phyloP scores from a whole-genome alignment of 2,888 invertebrate genomes.

The Philereme vetulata region DNA sequence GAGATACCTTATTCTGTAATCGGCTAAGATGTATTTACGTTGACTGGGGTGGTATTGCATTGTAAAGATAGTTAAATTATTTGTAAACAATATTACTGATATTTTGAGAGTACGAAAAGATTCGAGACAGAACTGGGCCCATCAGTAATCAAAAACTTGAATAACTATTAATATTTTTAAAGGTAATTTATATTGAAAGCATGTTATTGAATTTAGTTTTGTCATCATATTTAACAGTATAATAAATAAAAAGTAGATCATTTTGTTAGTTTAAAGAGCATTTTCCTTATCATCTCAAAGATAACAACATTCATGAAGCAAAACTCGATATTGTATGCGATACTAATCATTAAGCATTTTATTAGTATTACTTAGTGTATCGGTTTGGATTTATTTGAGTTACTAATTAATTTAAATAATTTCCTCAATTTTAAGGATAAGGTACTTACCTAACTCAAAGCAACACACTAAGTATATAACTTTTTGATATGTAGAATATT shows the following conservation, averaged over 20 bases:
- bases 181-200: no score
- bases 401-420: neutral
- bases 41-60: no score
- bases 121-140: no score
- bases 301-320: slow-evolving; percentile 35
- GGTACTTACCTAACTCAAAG: slow-evolving; percentile 3
- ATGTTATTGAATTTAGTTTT: no score
- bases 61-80: no score
- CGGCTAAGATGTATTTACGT: no score
- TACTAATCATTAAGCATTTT: slow-evolving; percentile 18
- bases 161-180: no score
- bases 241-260: neutral
- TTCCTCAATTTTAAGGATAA: neutral
- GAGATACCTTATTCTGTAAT: no score
- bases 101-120: no score
- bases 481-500: slow-evolving; percentile 13
- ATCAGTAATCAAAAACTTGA: no score
- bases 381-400: slow-evolving; percentile 3
- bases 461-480: slow-evolving; percentile 10
- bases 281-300: slow-evolving; percentile 2
- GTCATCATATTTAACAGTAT: neutral
- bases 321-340: slow-evolving; percentile 33
- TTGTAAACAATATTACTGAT: no score
- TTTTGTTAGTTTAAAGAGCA: neutral
- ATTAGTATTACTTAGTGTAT: slow-evolving; percentile 22